A percentile compares a stretch with the other conserved stretches of the same genome.
Evolutionary conservation across 2,797 vertebrate genomes (phyloP).

Genomic region (Pipistrellus pygmaeus): DNA sequence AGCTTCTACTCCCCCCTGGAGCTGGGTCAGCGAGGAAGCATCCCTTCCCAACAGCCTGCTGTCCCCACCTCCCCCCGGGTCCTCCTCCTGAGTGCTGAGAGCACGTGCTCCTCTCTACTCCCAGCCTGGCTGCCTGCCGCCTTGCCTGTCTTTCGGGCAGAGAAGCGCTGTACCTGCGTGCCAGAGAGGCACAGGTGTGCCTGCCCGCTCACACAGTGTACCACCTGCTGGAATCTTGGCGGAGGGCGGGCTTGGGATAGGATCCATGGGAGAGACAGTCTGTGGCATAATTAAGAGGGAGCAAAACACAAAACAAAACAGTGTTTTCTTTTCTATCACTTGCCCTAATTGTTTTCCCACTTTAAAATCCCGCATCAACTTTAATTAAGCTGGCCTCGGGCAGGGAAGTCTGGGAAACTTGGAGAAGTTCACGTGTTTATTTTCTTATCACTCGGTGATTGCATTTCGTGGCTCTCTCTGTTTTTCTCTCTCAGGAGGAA

Average conservation of each 20-base stretch:
- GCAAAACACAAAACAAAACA: constrained; percentile 72
- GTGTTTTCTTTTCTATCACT: constrained; percentile 72
- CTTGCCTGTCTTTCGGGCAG: constrained; percentile 60
- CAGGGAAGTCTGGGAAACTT: constrained; percentile 81
- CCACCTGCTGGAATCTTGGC: constrained; percentile 82
- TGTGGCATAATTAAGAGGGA: constrained; percentile 67
- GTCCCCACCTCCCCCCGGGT: too few species aligned
- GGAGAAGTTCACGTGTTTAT: constrained; percentile 79
- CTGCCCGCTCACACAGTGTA: constrained; percentile 64
- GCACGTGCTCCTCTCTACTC: not conserved
- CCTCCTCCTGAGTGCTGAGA: not conserved
- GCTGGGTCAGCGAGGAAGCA: not conserved
- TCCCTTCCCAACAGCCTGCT: not conserved
- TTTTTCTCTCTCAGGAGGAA: constrained; percentile 11
- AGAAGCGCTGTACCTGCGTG: constrained; percentile 71
- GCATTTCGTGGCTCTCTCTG: constrained; percentile 35
- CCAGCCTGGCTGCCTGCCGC: constrained; percentile 53
- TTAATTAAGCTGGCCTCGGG: constrained; percentile 82
- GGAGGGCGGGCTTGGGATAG: constrained; percentile 64
- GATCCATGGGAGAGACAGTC: constrained; percentile 59
- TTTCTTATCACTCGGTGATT: constrained; percentile 73
- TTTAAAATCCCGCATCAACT: constrained; percentile 69
- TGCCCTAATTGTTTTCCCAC: constrained; percentile 80
- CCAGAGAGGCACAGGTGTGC: constrained; percentile 83
- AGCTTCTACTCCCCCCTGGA: not conserved